These are phyloP conservation scores for Glaucomys volans DNA, from an alignment of 2,113 vertebrate species.

Conservation along the genomic window DNA sequence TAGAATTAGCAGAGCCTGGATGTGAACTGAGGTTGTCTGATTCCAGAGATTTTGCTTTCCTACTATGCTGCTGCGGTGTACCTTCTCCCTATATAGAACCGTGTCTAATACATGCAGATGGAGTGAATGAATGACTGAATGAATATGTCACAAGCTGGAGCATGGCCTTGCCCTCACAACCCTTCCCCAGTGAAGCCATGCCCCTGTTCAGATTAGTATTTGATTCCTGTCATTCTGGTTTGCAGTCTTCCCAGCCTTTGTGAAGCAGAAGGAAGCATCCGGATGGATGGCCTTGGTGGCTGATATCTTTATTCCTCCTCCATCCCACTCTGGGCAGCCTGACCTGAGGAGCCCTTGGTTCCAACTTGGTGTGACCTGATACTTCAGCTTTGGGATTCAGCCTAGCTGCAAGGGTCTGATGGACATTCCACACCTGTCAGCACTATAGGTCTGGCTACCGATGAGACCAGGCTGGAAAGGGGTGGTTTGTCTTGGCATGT, in stretches of 20 bases:
- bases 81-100: neutral
- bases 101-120: neutral
- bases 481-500: conserved; percentile 45
- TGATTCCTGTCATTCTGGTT: neutral
- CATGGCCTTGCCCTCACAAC: neutral
- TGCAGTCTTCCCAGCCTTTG: neutral
- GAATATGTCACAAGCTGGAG: neutral
- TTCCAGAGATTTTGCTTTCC: neutral
- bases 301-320: conserved; percentile 60
- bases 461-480: neutral
- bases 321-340: neutral
- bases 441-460: conserved; percentile 54
- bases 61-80: neutral
- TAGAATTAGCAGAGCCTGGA: neutral
- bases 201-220: neutral
- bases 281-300: neutral
- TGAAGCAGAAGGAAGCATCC: conserved; percentile 25
- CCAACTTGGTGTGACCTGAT: conserved; percentile 73
- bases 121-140: neutral
- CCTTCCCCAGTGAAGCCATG: neutral
- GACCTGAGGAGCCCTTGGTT: conserved; percentile 65
- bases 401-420: conserved; percentile 52
- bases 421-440: conserved; percentile 73
- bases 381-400: conserved; percentile 52
- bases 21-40: neutral